Base-by-base conservation (phyloP, 1,140 invertebrate species). In the Paramacrobiotus metropolitanus region DNA sequence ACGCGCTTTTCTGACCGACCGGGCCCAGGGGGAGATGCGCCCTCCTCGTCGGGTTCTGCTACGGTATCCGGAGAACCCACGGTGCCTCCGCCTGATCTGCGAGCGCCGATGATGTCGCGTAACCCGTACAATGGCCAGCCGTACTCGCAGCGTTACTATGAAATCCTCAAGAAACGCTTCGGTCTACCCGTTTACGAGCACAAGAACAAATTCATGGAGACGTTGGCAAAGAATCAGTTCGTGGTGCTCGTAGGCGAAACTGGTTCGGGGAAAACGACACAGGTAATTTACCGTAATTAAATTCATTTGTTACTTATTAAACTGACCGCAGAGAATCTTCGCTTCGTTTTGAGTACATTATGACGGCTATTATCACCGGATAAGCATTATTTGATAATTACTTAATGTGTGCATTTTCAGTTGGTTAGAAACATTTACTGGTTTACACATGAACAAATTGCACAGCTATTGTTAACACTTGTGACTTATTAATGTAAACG, bases 181-280 rank as follows among this genome's bases (percentile, higher is more conserved):
- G 81, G 82, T 2, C 74, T 99, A 21, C 95, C 95, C 1, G 94
- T 99, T 0, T 98, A 94, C 80, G 94, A 98, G 69, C 97, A 99
- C 72, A 82, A 87, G 67, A 80, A 85, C 2, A 91, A 96, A 70
- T 98, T 99, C 71, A 87, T 94, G 82, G 81, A 91, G 66, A 75
- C 91, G 20, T 73, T 99, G 1, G 81, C 82, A 30, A 83, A 87
- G 21, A 83, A 94, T 73, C 88, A 94, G 68, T 86, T 83, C 67
- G 86, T 95, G 45, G 89, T 95, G 3, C 74, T 96, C 0, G 91
- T 95, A 9, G 92, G 92, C 68, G 92, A 96, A 76, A 96, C 89
- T 34, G 87, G 91, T 9, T 93, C 87, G 62, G 92, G 92, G 0
- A 98, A 98, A 77, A 99, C 94, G 1, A 99, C 94, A 30, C 93